Conservation (phyloP, 2,888 invertebrate species). For the Linyphia triangularis region DNA sequence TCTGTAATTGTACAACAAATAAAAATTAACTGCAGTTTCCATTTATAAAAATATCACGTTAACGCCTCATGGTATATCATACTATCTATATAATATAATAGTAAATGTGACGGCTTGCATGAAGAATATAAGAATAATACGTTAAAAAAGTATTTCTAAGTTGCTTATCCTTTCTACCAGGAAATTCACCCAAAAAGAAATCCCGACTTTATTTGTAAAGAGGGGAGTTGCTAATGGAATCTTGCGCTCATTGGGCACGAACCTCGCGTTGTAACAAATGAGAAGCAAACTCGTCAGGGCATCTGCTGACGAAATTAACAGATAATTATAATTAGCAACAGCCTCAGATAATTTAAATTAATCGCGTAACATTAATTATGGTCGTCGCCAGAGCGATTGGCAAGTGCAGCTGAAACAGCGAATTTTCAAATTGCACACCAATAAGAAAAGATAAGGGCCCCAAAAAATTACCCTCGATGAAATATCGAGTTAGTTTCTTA, state of each 20-base stretch:
- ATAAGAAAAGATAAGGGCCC: constrained; percentile 38
- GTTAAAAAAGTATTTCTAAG: no score
- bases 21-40: no score
- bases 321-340: constrained; percentile 59
- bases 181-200: not conserved
- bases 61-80: no score
- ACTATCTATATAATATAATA: no score
- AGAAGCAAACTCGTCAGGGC: constrained; percentile 48
- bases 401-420: not conserved
- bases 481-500: constrained; percentile 57
- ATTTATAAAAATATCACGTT: no score
- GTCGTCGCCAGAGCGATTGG: constrained; percentile 28
- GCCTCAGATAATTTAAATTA: constrained; percentile 58
- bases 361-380: constrained; percentile 55
- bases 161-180: not conserved
- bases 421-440: constrained; percentile 47
- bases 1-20: no score
- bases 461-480: constrained; percentile 33
- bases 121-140: no score
- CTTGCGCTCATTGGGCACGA: not conserved
- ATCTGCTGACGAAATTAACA: constrained; percentile 65
- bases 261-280: constrained; percentile 37
- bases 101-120: no score
- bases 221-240: constrained; percentile 27
- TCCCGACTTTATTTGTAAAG: constrained; percentile 11